These are phyloP conservation scores for Adela reaumurella DNA, from an alignment of 2,888 invertebrate genomes.

Conservation along the genomic window DNA sequence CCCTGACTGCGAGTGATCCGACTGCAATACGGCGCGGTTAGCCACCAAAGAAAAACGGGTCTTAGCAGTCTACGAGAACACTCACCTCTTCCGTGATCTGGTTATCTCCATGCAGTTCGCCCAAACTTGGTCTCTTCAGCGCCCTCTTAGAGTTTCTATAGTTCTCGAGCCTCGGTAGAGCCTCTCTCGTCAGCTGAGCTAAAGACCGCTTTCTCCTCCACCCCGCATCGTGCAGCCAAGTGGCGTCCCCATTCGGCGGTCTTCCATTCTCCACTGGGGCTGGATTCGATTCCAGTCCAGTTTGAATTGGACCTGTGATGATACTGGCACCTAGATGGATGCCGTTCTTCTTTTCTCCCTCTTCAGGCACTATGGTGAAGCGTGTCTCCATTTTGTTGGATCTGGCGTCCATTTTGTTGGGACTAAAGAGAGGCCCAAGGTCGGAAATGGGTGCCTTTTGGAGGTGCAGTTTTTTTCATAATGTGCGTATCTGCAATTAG, in stretches of 20 bases:
- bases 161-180: slow-evolving; percentile 76
- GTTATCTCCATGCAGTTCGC: slow-evolving; percentile 72
- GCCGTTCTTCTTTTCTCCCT: slow-evolving; percentile 43
- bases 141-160: slow-evolving; percentile 76
- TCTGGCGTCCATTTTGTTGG: too few relatives aligned
- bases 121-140: slow-evolving; percentile 76
- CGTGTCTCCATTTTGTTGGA: slow-evolving; percentile 15
- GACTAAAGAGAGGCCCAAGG: too few relatives aligned
- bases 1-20: too few relatives aligned
- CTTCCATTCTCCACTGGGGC: not conserved
- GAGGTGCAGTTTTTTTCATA: too few relatives aligned
- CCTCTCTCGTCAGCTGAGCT: slow-evolving; percentile 71
- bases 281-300: not conserved
- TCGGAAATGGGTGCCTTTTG: too few relatives aligned
- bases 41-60: too few relatives aligned
- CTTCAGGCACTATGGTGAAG: slow-evolving; percentile 39
- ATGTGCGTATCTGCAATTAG: too few relatives aligned
- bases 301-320: slow-evolving; percentile 36
- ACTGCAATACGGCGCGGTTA: too few relatives aligned
- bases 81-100: slow-evolving; percentile 41
- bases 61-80: too few relatives aligned
- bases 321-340: slow-evolving; percentile 46
- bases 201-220: slow-evolving; percentile 55
- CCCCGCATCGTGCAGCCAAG: slow-evolving; percentile 45
- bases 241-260: slow-evolving; percentile 23